Conservation (phyloP, 37 sponge, comb jelly and placozoan genomes). For the Tethya wilhelma region DNA sequence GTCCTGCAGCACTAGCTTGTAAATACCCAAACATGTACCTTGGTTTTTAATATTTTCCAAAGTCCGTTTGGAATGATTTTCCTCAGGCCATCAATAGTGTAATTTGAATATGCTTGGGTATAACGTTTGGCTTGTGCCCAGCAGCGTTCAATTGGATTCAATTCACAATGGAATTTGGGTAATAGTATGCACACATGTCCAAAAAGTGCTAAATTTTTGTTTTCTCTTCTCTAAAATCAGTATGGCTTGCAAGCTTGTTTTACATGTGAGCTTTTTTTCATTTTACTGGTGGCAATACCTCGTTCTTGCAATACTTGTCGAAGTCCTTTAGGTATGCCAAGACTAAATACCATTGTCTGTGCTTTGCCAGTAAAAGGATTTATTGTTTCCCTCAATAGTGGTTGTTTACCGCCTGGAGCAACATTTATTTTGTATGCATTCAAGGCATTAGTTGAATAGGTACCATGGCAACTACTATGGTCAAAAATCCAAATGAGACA, state of each 20-base stretch:
- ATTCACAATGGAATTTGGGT: too few relatives aligned
- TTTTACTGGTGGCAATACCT: not conserved
- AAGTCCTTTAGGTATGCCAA: conserved; percentile 7
- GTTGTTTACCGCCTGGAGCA: conserved; percentile 34
- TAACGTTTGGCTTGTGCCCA: conserved; percentile 47
- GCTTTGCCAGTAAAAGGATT: not conserved
- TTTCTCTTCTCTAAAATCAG: conserved; percentile 54
- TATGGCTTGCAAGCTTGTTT: conserved; percentile 14
- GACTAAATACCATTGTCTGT: not conserved
- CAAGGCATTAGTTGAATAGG: conserved; percentile 29
- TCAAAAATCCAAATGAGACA: conserved; percentile 31
- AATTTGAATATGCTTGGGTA: conserved; percentile 37
- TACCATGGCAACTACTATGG: conserved; percentile 36
- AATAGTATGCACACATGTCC: too few relatives aligned
- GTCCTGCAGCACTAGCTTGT: conserved; percentile 7
- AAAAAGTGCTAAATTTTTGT: conserved; percentile 40
- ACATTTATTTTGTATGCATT: conserved; percentile 3
- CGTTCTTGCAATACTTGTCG: not conserved
- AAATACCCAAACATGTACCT: conserved; percentile 17
- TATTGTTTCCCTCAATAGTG: conserved; percentile 22
- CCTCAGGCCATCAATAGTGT: conserved; percentile 14
- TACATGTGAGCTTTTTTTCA: conserved; percentile 34
- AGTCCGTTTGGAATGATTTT: conserved; percentile 2
- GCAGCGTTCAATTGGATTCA: conserved; percentile 56
- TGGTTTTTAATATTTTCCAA: conserved; percentile 21